Conservation (phyloP, 1,140 invertebrate genomes). For the Battus philenor region DNA sequence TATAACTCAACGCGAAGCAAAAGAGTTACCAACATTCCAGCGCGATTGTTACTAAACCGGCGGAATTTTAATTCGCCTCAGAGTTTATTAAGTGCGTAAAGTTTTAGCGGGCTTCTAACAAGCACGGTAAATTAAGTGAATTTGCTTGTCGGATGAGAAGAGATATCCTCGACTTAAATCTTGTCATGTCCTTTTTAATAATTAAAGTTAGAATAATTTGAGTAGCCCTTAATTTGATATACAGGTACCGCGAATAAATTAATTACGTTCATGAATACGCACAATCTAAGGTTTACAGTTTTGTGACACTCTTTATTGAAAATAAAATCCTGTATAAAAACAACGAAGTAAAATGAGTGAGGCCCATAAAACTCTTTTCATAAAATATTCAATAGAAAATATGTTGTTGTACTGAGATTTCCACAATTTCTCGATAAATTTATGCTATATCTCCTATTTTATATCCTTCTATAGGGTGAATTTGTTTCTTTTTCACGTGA, state of each 20-base stretch:
- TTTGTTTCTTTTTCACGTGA: conserved; percentile 71
- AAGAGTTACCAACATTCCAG: conserved; percentile 59
- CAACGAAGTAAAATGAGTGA: conserved; percentile 60
- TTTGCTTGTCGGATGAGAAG: conserved; percentile 44
- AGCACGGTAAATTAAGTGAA: conserved; percentile 63
- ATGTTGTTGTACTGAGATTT: conserved; percentile 71
- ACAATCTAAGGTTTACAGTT: conserved; percentile 10
- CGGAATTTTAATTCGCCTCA: conserved; percentile 69
- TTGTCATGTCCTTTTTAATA: conserved; percentile 42
- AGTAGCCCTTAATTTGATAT: no score
- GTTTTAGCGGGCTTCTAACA: conserved; percentile 53
- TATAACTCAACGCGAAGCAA: conserved; percentile 45
- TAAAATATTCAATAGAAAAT: conserved; percentile 71
- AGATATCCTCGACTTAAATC: conserved; percentile 32
- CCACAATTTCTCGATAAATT: conserved; percentile 70
- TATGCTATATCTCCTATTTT: conserved; percentile 63
- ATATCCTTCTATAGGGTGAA: conserved; percentile 62
- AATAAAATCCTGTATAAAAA: conserved; percentile 52
- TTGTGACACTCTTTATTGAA: conserved; percentile 22
- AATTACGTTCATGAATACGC: no score
- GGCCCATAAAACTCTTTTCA: conserved; percentile 61
- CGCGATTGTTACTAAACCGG: conserved; percentile 62
- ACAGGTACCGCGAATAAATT: no score
- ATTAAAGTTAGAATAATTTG: conserved; percentile 17
- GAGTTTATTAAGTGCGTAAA: conserved; percentile 72